Percentiles rank a stretch among this genome's conserved stretches.
These are phyloP conservation scores for Plecotus auritus DNA, from an alignment of 2,113 vertebrate genomes.

Conservation along the genomic window DNA sequence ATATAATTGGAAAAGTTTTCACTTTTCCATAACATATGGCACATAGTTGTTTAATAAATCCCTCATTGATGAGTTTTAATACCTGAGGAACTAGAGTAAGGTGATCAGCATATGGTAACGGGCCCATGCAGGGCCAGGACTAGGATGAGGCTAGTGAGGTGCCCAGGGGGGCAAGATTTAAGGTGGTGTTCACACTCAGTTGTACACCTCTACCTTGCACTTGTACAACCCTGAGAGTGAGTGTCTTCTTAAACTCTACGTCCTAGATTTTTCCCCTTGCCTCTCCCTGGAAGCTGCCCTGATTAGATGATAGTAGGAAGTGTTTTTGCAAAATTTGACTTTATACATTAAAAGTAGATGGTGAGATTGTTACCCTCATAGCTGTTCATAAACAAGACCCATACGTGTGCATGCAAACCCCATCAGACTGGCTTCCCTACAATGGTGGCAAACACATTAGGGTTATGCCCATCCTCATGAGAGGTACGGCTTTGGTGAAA, in stretches of 20 bases:
- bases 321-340: background rate
- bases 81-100: background rate
- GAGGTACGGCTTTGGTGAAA: background rate
- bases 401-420: background rate
- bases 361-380: background rate
- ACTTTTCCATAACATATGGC: background rate
- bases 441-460: background rate
- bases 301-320: background rate
- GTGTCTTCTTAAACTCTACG: background rate
- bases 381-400: background rate
- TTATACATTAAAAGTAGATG: background rate
- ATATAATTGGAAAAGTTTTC: background rate
- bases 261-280: no score
- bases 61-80: background rate
- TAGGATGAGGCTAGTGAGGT: background rate
- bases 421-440: background rate
- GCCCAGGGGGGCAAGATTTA: fast-evolving
- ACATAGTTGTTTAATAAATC: background rate
- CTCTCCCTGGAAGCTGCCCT: background rate
- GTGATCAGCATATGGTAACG: no score
- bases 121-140: background rate
- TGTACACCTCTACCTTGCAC: no score
- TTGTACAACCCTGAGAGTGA: background rate
- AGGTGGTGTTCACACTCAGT: background rate
- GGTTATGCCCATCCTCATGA: background rate